Conservation (phyloP, 2,113 vertebrate genomes). For the Anoura caudifer region DNA sequence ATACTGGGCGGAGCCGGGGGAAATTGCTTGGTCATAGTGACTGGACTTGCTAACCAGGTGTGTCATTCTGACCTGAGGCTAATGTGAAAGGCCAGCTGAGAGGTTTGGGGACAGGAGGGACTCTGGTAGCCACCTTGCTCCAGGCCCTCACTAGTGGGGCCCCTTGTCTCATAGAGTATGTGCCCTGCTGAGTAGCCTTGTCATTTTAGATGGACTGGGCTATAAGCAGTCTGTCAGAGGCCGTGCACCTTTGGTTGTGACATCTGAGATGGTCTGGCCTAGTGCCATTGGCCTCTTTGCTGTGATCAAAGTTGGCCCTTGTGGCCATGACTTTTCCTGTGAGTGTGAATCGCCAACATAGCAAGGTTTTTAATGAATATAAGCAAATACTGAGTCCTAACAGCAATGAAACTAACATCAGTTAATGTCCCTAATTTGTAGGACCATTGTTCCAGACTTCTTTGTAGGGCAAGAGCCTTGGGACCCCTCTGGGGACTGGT, state of each 20-base stretch:
- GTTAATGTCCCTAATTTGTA: constrained; percentile 27
- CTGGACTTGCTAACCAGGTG: not conserved
- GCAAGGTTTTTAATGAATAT: too few relatives aligned
- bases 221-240: not conserved
- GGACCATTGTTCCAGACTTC: constrained; percentile 91
- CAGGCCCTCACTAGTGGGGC: accelerated
- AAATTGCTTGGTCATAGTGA: not conserved
- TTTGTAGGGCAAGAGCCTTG: constrained; percentile 90
- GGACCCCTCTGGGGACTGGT: constrained; percentile 85
- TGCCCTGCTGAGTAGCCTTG: not conserved
- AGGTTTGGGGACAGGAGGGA: not conserved
- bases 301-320: accelerated
- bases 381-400: accelerated
- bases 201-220: not conserved
- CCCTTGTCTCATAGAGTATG: accelerated
- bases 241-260: accelerated
- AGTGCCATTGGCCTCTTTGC: not conserved
- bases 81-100: not conserved
- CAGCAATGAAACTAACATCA: not conserved
- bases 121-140: accelerated
- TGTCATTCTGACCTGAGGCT: not conserved
- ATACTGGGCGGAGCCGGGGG: not conserved
- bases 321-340: not conserved
- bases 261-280: not conserved
- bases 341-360: accelerated